These are phyloP conservation scores for Magallana gigas DNA, from an alignment of 1,140 invertebrate species.

Conservation along the genomic window DNA sequence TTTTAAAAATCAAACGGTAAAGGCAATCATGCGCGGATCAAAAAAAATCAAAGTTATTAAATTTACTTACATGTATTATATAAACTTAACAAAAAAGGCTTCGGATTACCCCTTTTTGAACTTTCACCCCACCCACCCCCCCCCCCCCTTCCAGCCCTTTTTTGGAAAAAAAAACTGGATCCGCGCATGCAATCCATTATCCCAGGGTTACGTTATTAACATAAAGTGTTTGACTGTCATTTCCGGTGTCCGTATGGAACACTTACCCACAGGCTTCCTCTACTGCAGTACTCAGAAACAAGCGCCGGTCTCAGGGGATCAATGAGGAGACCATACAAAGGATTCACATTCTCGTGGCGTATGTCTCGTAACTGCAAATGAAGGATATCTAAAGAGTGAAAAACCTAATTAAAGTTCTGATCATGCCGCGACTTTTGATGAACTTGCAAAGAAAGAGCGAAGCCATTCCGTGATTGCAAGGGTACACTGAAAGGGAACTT, in stretches of 20 bases:
- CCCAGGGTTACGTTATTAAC: not conserved
- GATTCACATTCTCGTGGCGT: conserved; percentile 91
- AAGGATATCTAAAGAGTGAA: conserved; percentile 29
- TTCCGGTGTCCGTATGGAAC: not conserved
- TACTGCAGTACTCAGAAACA: conserved; percentile 87
- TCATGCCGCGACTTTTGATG: conserved; percentile 19
- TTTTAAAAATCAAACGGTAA: no score
- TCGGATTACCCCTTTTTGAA: not conserved
- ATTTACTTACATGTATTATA: no score
- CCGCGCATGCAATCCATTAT: no score
- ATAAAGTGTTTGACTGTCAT: not conserved
- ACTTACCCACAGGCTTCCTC: conserved; percentile 82
- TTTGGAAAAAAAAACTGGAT: no score
- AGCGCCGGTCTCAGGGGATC: conserved; percentile 87
- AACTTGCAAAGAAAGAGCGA: not conserved
- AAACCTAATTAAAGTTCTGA: conserved; percentile 4
- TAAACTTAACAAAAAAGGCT: no score
- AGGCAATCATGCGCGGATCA: no score
- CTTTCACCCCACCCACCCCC: not conserved
- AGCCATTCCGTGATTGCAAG: not conserved
- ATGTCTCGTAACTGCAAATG: conserved; percentile 86
- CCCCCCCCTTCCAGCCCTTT: no score
- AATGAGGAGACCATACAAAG: conserved; percentile 90
- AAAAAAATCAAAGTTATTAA: no score
- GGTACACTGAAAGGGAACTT: conserved; percentile 13